Evolutionary conservation across 2,113 vertebrate species (phyloP).

Genomic region (Zingel zingel): DNA sequence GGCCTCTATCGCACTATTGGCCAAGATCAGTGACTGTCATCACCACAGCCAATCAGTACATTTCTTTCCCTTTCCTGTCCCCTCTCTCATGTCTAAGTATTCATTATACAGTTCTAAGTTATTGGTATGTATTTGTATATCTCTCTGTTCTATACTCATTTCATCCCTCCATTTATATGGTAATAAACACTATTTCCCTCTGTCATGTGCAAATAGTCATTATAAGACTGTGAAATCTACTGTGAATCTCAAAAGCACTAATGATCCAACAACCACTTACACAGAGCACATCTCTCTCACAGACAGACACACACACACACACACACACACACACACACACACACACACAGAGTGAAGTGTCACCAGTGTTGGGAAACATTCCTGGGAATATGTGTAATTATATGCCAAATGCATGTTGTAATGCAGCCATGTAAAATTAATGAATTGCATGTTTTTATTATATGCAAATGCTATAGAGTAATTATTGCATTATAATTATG

Average conservation of each 20-base stretch:
- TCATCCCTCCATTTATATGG: slow-evolving; percentile 45
- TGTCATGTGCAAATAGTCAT: slow-evolving; percentile 75
- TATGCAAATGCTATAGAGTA: slow-evolving; percentile 75
- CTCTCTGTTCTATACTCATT: slow-evolving; percentile 12
- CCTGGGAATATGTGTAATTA: slow-evolving; percentile 75
- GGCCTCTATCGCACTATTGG: slow-evolving; percentile 73
- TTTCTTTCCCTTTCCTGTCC: not conserved
- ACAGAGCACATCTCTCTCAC: slow-evolving; percentile 36
- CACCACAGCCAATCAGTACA: slow-evolving; percentile 39
- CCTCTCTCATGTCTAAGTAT: slow-evolving; percentile 21
- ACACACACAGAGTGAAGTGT: slow-evolving; percentile 49
- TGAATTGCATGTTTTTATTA: slow-evolving; percentile 77
- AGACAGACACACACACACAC: slow-evolving; percentile 16
- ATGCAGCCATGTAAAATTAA: slow-evolving; percentile 75
- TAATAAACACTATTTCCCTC: slow-evolving; percentile 47
- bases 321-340: slow-evolving; percentile 22
- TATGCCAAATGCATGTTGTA: slow-evolving; percentile 68
- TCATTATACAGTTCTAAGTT: slow-evolving; percentile 35
- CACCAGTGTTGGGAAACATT: slow-evolving; percentile 72
- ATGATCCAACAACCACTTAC: slow-evolving; percentile 75
- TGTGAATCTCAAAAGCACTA: slow-evolving; percentile 77
- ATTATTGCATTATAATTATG: slow-evolving; percentile 72
- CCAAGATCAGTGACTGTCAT: slow-evolving; percentile 38
- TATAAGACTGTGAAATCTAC: slow-evolving; percentile 77
- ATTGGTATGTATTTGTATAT: slow-evolving; percentile 48